Percentiles rank a stretch among this genome's conserved stretches.
phyloP scores from a whole-genome alignment of 2,113 vertebrate species.

The Melierax canorus region DNA sequence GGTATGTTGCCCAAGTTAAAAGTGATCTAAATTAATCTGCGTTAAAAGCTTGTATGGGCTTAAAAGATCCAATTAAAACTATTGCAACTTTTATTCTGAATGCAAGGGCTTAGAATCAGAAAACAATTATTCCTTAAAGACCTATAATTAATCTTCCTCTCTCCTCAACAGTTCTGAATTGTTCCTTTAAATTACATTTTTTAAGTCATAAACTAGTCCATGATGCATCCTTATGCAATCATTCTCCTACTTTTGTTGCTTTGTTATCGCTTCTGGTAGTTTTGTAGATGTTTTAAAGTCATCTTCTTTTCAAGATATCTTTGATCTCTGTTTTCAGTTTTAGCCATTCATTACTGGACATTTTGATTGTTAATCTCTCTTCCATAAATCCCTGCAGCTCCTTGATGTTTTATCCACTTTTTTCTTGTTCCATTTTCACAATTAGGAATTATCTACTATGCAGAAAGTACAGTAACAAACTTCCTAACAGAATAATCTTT shows the following conservation, averaged over 20 bases:
- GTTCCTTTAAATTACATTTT: neutral
- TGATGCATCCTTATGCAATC: neutral
- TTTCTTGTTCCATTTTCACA: neutral
- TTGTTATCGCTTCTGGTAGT: neutral
- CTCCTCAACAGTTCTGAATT: neutral
- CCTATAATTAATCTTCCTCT: neutral
- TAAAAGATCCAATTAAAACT: neutral
- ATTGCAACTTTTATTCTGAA: neutral
- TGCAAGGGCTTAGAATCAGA: neutral
- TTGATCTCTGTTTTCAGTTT: neutral
- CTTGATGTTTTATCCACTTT: neutral
- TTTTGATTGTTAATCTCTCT: neutral
- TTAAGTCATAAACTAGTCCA: neutral
- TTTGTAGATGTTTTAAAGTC: neutral
- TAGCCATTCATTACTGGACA: neutral
- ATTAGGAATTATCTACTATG: neutral
- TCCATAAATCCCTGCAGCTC: neutral
- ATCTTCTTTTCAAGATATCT: neutral
- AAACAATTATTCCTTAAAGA: neutral
- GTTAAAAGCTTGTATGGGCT: neutral
- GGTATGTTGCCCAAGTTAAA: neutral
- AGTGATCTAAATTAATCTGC: neutral
- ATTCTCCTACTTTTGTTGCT: neutral
- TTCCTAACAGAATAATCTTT: neutral
- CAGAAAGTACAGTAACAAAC: neutral